Evolutionary conservation across 2,797 vertebrate species (phyloP), one percentile per base, ranked within the genome.

Genomic region (Melanotaenia nigrans): DNA sequence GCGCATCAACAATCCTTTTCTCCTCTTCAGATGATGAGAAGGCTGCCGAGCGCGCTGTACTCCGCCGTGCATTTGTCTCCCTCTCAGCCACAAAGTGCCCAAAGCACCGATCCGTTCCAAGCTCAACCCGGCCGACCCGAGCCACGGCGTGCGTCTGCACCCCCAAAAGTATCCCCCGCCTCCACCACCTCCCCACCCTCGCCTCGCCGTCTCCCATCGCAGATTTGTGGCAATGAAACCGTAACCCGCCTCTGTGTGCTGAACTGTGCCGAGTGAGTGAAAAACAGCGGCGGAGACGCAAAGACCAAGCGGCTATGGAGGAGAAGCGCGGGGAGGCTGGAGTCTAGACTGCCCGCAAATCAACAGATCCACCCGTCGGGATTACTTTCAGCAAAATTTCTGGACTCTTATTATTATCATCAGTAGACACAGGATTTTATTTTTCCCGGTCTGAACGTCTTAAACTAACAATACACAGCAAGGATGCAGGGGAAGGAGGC

Each of bases 301-400:
- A 78, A 79, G 70, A 85, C 65, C 80, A 66, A 64, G 83, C 81
- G 80, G 84, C 70, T 65, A 93, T 92, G 93, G 91, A 93, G 92
- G 87, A 90, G 87, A 55, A 85, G 87, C 88, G 82, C 83, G 68
- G 45, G 69, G 83, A 80, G 87, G 74, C 79, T 74, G 85, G 81
- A 86, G 85, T 93, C 84, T 93, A 92, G 78, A 91, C 90, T 28
- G 56, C 64, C 65, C 71, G 42, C 72, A 18, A 20, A 81, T 3
- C 68, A 5, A 25, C 75, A 56, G 0, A 78, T 33, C 25, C 75
- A 35, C 70, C 32, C 0, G 45, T 57, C 68, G 78, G 91, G 89
- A 90, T 82, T 86, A 82, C 85, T 86, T 80, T 71, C 71, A 62
- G 54, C 63, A 61, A 49, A 63, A 65, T 67, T 35, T 36, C 63